Percentiles rank a stretch among this genome's conserved stretches.
Evolutionary conservation across 2,797 vertebrate species (phyloP).

Genomic region (Schizopygopsis pylzovi): DNA sequence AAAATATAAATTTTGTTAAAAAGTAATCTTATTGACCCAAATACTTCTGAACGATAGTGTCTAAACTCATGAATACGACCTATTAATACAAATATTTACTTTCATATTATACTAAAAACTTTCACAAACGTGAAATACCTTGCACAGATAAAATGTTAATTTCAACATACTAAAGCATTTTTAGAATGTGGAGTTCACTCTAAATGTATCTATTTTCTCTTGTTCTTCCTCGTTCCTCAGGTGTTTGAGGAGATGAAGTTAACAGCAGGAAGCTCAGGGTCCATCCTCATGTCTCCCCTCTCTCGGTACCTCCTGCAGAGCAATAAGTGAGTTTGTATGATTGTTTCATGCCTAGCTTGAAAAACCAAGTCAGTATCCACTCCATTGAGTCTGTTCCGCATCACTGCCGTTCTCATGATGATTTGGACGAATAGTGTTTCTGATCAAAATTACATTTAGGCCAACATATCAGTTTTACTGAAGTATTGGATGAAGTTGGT

Average conservation of each 20-base stretch:
- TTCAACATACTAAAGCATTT: neutral
- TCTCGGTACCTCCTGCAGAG: conserved; percentile 73
- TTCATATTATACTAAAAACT: neutral
- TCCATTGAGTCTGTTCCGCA: neutral
- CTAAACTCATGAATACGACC: neutral
- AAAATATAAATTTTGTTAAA: neutral
- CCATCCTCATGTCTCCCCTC: conserved; percentile 77
- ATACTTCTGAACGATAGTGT: neutral
- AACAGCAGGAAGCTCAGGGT: conserved; percentile 63
- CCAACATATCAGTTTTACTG: neutral
- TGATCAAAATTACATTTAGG: neutral
- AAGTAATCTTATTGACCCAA: neutral
- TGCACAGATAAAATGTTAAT: neutral
- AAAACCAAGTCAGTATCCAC: neutral
- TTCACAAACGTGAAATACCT: neutral
- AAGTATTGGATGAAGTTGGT: neutral
- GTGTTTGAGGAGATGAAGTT: conserved; percentile 76
- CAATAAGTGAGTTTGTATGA: conserved; percentile 67
- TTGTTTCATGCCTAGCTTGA: neutral
- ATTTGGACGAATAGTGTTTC: neutral
- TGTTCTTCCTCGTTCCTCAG: conserved; percentile 55
- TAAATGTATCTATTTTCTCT: neutral
- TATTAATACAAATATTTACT: neutral
- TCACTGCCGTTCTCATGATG: neutral
- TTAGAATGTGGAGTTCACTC: neutral